Evolutionary conservation across 1,140 invertebrate species (phyloP), one percentile per base, ranked within the genome.

Genomic region (Drosophila lini): DNA sequence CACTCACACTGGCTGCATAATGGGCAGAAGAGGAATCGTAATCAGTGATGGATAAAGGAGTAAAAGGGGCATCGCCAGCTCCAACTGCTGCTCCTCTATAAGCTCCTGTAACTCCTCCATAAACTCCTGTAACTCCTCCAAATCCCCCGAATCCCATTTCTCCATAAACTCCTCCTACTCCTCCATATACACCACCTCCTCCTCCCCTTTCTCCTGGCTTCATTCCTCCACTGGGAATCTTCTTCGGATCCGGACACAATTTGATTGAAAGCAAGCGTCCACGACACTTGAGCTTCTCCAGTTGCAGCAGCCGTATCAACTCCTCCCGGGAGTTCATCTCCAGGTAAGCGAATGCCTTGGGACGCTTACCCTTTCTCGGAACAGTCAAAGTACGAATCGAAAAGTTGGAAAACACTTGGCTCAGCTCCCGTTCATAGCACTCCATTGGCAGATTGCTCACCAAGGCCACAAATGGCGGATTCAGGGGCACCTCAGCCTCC

Each of bases 361-460:
- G 57, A 4, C 57, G 38, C 32, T 65, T 48, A 13, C 71, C 40
- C 61, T 68, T 52, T 15, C 42, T 45, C 0, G 74, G 63, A 44
- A 55, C 19, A 28, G 36, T 71, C 28, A 77, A 0, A 2, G 56
- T 69, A 5, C 38, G 16, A 3, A 69, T 41, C 2, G 50, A 10
- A 19, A 55, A 53, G 10, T 40, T 16, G 9, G 10, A 5, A 11
- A 76, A 58, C 3, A 76, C 48, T 15, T 44, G 25, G 0, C 10
- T 2, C 6, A 78, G 31, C 40, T 77, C 74, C 31, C 34, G 8
- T n/a, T 69, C 74, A 8, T 40, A 42, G 32, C 57, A 59, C 34
- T 78, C 74, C 48, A 78, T 60, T 4, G 74, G 74, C 50, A 78
- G 40, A 10, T 78, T 78, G 19, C 63, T 61, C 2, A 76, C 44